Conservation (phyloP, 2,113 vertebrate genomes). For the Lonchura striata region DNA sequence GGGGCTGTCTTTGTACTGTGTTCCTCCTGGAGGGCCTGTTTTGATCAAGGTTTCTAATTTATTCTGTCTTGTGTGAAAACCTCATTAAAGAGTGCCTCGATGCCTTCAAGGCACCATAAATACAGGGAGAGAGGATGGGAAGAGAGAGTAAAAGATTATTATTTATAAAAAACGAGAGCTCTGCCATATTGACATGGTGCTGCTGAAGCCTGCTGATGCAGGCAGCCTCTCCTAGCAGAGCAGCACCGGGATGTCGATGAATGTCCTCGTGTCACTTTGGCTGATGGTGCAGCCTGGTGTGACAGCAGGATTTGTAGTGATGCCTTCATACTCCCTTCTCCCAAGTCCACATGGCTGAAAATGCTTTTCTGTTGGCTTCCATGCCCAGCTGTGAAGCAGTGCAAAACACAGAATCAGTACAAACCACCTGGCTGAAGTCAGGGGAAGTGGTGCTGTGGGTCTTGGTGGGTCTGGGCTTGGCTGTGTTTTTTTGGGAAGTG, state of each 20-base stretch:
- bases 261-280: neutral
- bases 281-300: no score
- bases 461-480: neutral
- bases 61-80: neutral
- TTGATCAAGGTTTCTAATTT: slow-evolving; percentile 9
- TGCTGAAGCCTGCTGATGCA: neutral
- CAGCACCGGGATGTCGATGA: neutral
- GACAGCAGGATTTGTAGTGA: neutral
- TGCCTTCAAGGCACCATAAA: neutral
- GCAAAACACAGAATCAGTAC: no score
- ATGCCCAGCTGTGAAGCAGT: fast-evolving
- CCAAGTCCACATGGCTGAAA: fast-evolving
- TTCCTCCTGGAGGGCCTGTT: neutral
- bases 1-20: neutral
- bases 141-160: neutral
- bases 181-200: neutral
- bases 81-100: neutral
- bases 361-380: neutral
- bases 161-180: neutral
- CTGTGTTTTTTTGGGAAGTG: neutral
- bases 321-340: neutral
- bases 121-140: neutral
- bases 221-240: neutral
- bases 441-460: neutral
- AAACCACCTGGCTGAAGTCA: neutral